Evolutionary conservation across 2,888 invertebrate species (phyloP), one percentile per base, ranked within the genome.

Genomic region (Timandra comae): DNA sequence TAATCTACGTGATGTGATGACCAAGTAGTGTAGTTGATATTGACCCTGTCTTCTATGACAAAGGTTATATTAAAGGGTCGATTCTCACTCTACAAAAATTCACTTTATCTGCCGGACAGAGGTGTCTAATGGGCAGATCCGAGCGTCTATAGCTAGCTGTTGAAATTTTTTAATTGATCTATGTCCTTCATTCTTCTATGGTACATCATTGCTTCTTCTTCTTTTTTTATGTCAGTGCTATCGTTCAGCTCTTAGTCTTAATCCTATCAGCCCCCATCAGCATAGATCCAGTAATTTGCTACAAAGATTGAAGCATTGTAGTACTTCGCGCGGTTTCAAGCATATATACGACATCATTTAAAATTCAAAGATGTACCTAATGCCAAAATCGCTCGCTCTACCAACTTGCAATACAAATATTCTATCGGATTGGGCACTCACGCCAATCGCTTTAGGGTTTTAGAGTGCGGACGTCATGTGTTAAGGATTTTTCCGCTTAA

Each of bases 381-480:
- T n/a, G n/a, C n/a, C n/a, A n/a, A n/a, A n/a, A n/a, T n/a, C n/a
- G n/a, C n/a, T n/a, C n/a, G n/a, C n/a, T n/a, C n/a, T n/a, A n/a
- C n/a, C n/a, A n/a, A n/a, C 33, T 62, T 62, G 45, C 2, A 46
- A 54, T 67, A 52, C 26, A 28, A 29, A 29, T 34, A 37, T 46
- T 48, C 47, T 46, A 51, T 44, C 40, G 52, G 54, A 63, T 60
- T 58, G 60, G 63, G 60, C 56, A 56, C 64, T 65, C 64, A 55
- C 54, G 52, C 58, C 65, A 65, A 73, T 67, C 67, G 66, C 57
- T 73, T 69, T 62, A 56, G 66, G 56, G 64, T 62, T 71, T 63
- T 63, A 57, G 63, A 68, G 71, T 60, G 62, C 61, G 63, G 67
- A 68, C 72, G 65, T 68, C 75, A 68, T 68, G 65, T 63, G 69